These are phyloP conservation scores for Condylura cristata DNA, from an alignment of 2,113 vertebrate species.

Conservation along the genomic window DNA sequence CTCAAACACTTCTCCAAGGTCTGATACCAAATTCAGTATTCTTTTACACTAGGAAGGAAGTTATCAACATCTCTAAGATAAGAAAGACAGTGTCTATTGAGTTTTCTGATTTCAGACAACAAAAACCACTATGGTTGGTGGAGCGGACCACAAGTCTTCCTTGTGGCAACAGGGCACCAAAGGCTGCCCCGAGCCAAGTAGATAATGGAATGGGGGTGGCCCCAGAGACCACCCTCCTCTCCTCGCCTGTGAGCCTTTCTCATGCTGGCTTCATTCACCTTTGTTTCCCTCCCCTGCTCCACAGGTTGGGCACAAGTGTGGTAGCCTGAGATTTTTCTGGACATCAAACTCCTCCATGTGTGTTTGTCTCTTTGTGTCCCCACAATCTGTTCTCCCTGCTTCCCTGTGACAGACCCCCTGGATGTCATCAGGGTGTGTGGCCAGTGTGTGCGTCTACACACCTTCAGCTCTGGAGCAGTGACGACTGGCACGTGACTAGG, in stretches of 20 bases:
- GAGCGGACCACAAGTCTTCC: background rate
- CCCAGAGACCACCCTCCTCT: background rate
- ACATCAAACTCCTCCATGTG: background rate
- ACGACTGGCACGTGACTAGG: no score
- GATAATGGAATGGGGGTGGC: background rate
- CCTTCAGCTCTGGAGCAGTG: background rate
- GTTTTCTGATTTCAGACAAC: background rate
- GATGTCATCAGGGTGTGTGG: background rate
- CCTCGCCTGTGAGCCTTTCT: background rate
- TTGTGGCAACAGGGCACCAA: rapidly evolving
- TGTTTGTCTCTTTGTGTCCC: background rate
- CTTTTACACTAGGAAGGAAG: background rate
- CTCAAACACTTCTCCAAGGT: background rate
- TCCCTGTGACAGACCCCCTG: background rate
- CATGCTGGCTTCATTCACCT: background rate
- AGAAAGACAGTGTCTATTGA: background rate
- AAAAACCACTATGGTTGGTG: background rate
- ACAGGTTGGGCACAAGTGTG: rapidly evolving
- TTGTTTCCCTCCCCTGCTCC: background rate
- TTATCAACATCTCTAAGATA: background rate
- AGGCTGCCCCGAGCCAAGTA: background rate
- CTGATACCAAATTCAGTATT: background rate
- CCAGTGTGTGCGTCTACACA: rapidly evolving
- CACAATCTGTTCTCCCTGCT: background rate
- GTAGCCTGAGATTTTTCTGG: background rate